Evolutionary conservation across 2,113 vertebrate species (phyloP).

Genomic region (Microcebus jonahi): DNA sequence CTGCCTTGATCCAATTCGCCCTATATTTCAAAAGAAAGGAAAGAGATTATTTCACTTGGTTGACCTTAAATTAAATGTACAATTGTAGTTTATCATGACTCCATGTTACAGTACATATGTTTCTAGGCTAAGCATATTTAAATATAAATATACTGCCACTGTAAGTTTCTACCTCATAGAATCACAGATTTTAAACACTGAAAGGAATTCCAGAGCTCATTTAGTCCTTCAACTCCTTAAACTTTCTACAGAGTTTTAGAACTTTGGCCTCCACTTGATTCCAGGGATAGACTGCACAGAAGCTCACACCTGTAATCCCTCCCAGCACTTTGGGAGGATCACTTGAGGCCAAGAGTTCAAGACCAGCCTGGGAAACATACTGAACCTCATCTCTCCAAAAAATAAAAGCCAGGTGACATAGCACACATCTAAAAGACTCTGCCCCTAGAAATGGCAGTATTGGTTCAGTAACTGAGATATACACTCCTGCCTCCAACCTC

Average conservation of each 20-base stretch:
- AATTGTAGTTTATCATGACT: background rate
- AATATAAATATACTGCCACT: background rate
- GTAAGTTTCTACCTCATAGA: background rate
- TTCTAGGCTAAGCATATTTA: background rate
- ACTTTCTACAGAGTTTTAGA: background rate
- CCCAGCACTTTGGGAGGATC: too few relatives aligned
- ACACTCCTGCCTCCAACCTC: background rate
- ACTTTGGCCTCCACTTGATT: background rate
- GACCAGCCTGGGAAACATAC: too few relatives aligned
- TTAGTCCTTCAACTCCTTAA: background rate
- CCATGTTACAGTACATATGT: background rate
- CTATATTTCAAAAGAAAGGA: constrained; percentile 81
- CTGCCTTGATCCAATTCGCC: constrained; percentile 99
- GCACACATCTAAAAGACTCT: background rate
- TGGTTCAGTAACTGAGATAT: background rate
- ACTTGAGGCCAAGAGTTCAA: too few relatives aligned
- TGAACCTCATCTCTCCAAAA: too few relatives aligned
- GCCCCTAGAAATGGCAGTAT: background rate
- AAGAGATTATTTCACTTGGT: background rate
- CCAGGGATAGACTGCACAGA: background rate
- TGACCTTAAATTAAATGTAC: constrained; percentile 35
- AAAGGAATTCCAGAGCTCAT: background rate
- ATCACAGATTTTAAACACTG: background rate
- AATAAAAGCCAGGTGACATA: too few relatives aligned
- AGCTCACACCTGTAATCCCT: too few relatives aligned